phyloP scores from a whole-genome alignment of 2,888 invertebrate genomes.

The Drosophila monieri region DNA sequence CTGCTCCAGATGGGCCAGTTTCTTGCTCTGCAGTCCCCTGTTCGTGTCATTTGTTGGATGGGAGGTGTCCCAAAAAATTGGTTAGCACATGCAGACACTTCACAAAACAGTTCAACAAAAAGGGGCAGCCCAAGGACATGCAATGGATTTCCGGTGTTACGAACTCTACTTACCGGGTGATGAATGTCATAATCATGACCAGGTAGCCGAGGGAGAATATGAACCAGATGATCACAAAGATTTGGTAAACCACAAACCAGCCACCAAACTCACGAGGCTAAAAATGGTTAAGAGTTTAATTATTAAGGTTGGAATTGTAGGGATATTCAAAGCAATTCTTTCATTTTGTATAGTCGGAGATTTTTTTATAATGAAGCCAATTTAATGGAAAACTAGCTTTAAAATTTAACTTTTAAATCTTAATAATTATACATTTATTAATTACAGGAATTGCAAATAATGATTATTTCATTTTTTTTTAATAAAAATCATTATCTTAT shows the following conservation, averaged over 20 bases:
- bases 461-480: too few relatives aligned
- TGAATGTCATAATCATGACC: constrained; percentile 94
- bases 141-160: not conserved
- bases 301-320: too few relatives aligned
- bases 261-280: constrained; percentile 85
- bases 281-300: not conserved
- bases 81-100: constrained; percentile 37
- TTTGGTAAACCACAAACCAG: constrained; percentile 90
- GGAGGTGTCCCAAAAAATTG: constrained; percentile 6
- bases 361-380: too few relatives aligned
- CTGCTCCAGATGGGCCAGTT: constrained; percentile 89
- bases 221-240: constrained; percentile 94
- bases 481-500: too few relatives aligned
- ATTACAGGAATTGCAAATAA: too few relatives aligned
- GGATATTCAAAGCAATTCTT: too few relatives aligned
- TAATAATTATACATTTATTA: too few relatives aligned
- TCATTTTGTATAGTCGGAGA: too few relatives aligned
- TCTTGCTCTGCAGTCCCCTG: constrained; percentile 87
- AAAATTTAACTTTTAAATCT: too few relatives aligned
- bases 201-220: constrained; percentile 96
- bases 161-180: constrained; percentile 85
- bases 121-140: constrained; percentile 34
- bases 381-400: too few relatives aligned
- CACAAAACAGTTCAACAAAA: constrained; percentile 10
- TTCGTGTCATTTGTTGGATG: constrained; percentile 41